Evolutionary conservation across 2,113 vertebrate species (phyloP).

Genomic region (Oncorhynchus keta): DNA sequence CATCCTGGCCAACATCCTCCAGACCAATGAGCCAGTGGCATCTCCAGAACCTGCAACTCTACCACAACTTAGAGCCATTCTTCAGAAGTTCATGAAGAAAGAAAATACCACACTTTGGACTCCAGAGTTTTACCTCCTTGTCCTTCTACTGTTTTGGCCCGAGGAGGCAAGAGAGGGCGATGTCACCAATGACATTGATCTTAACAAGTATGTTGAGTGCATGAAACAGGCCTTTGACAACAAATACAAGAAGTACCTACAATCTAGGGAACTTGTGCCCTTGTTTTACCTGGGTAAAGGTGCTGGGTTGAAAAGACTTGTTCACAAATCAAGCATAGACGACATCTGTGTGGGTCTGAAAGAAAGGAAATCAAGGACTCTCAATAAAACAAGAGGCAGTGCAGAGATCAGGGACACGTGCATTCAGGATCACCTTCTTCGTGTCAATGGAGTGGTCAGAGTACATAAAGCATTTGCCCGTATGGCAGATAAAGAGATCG

Average conservation of each 20-base stretch:
- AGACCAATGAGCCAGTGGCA: neutral
- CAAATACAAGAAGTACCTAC: constrained; percentile 1
- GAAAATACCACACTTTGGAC: neutral
- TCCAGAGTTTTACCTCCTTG: constrained; percentile 1
- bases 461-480: neutral
- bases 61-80: neutral
- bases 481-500: neutral
- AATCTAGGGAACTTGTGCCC: constrained; percentile 5
- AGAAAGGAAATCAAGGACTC: neutral
- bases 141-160: constrained; percentile 2
- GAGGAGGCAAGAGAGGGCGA: neutral
- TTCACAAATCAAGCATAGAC: neutral
- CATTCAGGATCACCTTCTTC: neutral
- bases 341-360: neutral
- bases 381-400: neutral
- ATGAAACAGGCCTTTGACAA: neutral
- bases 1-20: neutral
- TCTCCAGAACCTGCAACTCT: neutral
- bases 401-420: neutral
- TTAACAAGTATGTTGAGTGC: neutral
- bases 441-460: neutral
- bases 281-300: neutral
- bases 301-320: neutral
- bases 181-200: neutral
- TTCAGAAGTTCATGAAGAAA: neutral